These are phyloP conservation scores for Condylura cristata DNA, from an alignment of 2,113 vertebrate species.

Conservation along the genomic window DNA sequence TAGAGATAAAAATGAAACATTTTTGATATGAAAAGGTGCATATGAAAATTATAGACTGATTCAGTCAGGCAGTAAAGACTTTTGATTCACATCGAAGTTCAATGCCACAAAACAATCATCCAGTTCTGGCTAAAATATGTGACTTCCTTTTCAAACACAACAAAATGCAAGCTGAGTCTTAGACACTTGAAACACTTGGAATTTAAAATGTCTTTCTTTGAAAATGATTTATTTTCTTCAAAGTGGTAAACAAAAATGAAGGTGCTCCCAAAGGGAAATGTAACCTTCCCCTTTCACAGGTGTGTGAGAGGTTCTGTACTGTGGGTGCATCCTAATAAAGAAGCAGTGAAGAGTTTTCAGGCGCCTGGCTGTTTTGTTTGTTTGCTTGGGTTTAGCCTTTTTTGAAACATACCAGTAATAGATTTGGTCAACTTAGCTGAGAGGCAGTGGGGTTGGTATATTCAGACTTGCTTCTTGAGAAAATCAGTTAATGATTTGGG, in stretches of 20 bases:
- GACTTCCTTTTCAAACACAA: slow-evolving; percentile 64
- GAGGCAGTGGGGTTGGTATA: neutral
- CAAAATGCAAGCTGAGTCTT: slow-evolving; percentile 78
- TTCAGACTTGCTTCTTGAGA: neutral
- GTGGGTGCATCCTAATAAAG: slow-evolving; percentile 86
- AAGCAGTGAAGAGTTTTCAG: slow-evolving; percentile 85
- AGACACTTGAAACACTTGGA: slow-evolving; percentile 69
- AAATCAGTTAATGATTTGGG: neutral
- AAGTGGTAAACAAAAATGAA: slow-evolving; percentile 79
- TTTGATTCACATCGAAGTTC: slow-evolving; percentile 80
- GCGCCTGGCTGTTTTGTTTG: slow-evolving; percentile 78
- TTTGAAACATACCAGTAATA: neutral
- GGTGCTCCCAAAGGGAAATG: slow-evolving; percentile 85
- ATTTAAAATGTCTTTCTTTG: slow-evolving; percentile 83
- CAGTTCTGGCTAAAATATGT: slow-evolving; percentile 64
- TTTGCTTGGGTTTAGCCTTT: slow-evolving; percentile 46
- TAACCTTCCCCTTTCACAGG: slow-evolving; percentile 79
- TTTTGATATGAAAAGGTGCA: slow-evolving; percentile 84
- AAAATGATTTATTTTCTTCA: slow-evolving; percentile 82
- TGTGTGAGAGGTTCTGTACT: slow-evolving; percentile 85
- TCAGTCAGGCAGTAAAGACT: slow-evolving; percentile 81
- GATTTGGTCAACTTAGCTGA: neutral
- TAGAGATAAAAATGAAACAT: slow-evolving; percentile 73
- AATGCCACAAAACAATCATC: slow-evolving; percentile 70
- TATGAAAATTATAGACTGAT: slow-evolving; percentile 82